Conservation (phyloP, 2,888 invertebrate species). For the Eristalinus aeneus region DNA sequence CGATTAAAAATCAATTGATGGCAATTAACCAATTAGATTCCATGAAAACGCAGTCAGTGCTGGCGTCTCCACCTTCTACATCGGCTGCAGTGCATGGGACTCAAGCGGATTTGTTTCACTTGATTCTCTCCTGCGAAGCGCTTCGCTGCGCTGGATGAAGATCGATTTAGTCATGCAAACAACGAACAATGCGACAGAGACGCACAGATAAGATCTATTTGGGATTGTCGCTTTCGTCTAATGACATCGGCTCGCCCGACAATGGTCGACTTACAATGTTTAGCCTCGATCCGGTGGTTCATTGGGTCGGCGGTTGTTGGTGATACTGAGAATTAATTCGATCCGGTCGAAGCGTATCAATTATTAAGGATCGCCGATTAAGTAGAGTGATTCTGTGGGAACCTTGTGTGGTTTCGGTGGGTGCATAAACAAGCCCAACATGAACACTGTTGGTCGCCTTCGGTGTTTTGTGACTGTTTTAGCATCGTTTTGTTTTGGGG, state of each 20-base stretch:
- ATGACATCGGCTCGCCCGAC: constrained; percentile 21
- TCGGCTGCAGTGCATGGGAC: background rate
- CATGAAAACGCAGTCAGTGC: background rate
- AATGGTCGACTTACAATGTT: background rate
- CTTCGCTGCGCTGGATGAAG: background rate
- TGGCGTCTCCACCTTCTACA: background rate
- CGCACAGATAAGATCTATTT: constrained; percentile 8
- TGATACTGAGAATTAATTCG: constrained; percentile 35
- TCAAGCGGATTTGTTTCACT: constrained; percentile 52
- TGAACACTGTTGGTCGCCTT: background rate
- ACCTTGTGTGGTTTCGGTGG: constrained; percentile 8
- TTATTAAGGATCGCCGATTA: constrained; percentile 45
- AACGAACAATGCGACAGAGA: background rate
- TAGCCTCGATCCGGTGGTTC: constrained; percentile 3
- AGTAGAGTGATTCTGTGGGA: constrained; percentile 43
- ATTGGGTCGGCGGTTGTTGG: background rate
- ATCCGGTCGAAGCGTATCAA: constrained; percentile 35
- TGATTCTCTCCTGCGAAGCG: background rate
- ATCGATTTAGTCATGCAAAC: constrained; percentile 41
- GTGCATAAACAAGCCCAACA: background rate
- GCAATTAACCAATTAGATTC: constrained; percentile 29
- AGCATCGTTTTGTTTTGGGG: background rate
- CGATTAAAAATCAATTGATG: constrained; percentile 37
- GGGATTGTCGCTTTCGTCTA: constrained; percentile 31
- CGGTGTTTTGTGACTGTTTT: background rate